Evolutionary conservation across 2,888 invertebrate species (phyloP).

Genomic region (Globia sparganii): DNA sequence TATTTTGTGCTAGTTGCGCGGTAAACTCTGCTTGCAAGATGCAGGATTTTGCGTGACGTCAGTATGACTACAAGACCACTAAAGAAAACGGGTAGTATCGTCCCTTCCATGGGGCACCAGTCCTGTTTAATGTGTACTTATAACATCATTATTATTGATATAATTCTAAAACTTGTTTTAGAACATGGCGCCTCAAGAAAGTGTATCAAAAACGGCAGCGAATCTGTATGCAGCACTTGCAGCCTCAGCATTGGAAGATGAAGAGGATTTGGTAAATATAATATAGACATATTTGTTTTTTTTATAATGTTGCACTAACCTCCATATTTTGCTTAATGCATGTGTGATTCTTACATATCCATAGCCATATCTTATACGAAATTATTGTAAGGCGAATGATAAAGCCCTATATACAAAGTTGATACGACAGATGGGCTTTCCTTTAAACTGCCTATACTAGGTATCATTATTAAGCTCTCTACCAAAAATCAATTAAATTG

Average conservation of each 20-base stretch:
- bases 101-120: neutral
- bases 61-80: no score
- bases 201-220: slow-evolving; percentile 95
- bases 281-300: neutral
- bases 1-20: no score
- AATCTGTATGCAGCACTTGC: slow-evolving; percentile 96
- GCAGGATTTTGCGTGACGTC: no score
- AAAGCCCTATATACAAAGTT: neutral
- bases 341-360: neutral
- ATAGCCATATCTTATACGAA: neutral
- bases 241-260: slow-evolving; percentile 95
- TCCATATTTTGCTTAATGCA: neutral
- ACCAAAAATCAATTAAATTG: no score
- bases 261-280: slow-evolving; percentile 90
- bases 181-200: slow-evolving; percentile 85
- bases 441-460: no score
- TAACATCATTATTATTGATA: neutral
- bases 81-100: neutral
- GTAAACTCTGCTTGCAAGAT: no score
- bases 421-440: no score
- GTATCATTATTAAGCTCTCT: no score
- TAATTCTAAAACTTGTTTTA: slow-evolving; percentile 26
- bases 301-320: slow-evolving; percentile 6
- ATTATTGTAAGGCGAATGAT: neutral
- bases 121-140: neutral